Evolutionary conservation across 2,113 vertebrate genomes (phyloP).

Genomic region (Cyprinodon tularosa): DNA sequence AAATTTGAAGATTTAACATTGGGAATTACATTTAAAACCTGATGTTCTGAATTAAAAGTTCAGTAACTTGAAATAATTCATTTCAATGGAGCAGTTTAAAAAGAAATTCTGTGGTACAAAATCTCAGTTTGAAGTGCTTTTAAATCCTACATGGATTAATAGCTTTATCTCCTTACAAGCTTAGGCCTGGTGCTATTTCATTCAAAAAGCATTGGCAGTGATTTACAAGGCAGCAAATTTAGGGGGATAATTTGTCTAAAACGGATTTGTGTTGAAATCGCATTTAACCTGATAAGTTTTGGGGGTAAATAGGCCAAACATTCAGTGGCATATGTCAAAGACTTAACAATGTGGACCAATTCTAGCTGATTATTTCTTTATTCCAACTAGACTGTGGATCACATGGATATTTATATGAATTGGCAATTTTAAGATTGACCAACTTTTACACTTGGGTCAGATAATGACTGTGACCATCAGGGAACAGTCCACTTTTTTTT

Average conservation of each 20-base stretch:
- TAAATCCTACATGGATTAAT: slow-evolving; percentile 32
- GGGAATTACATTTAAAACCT: background rate
- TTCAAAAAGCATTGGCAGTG: slow-evolving; percentile 45
- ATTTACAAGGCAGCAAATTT: slow-evolving; percentile 28
- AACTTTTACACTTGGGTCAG: too few species aligned
- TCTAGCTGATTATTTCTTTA: background rate
- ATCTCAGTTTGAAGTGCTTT: slow-evolving; percentile 13
- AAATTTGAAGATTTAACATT: background rate
- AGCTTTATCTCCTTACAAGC: slow-evolving; percentile 31
- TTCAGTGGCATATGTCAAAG: background rate
- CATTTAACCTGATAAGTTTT: slow-evolving; percentile 17
- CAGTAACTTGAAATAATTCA: background rate
- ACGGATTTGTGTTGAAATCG: slow-evolving; percentile 26
- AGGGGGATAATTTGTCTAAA: slow-evolving; percentile 46
- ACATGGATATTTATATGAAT: background rate
- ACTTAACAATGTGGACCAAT: too few species aligned
- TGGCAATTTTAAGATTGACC: too few species aligned
- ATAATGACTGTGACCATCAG: too few species aligned
- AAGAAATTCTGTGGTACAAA: background rate
- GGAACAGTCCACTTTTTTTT: too few species aligned
- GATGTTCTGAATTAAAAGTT: background rate
- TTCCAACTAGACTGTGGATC: background rate
- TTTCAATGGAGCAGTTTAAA: background rate
- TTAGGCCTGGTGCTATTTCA: slow-evolving; percentile 28
- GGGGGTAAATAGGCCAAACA: background rate